Evolutionary conservation across 2,113 vertebrate genomes (phyloP), one percentile per base, ranked within the genome.

Genomic region (Campylomormyrus tamandua): DNA sequence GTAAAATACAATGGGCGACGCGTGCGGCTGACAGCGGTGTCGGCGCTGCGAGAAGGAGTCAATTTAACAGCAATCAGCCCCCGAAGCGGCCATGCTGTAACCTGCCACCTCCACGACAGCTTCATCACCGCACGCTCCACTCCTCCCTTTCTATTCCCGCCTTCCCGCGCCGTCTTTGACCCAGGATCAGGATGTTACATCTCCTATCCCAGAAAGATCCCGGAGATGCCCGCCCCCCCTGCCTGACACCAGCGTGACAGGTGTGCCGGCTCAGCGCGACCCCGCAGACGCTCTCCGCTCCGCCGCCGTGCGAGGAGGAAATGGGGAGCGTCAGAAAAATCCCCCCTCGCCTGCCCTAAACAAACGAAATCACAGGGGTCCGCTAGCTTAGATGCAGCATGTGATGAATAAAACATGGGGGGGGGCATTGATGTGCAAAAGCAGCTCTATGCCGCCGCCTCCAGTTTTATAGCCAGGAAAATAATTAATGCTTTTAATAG

Each of bases 31-130:
- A 89, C 88, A 83, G 89, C 3, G 3, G 80, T 15, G 3, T 92
- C 0, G 17, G 91, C 91, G 66, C 88, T 19, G 91, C 24, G 91
- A 92, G 92, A 92, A 90, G 93, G 92, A 94, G 92, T 93, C 92
- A 92, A 93, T 92, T 93, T 94, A 93, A 95, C 90, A 94, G 93
- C 93, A 94, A 93, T 93, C 70, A 0, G 89, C 93, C 94, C 92
- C 93, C 92, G 92, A 94, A 94, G 93, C 94, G 92, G 93, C 90
- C 93, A 91, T 90, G 90, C 91, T 91, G 92, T 92, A 95, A 95
- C 94, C 94, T 94, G 95, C 95, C 94, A 95, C 95, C 95, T 95
- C 92, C 93, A 92, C 90, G 92, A 93, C 94, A 92, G 92, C 94
- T 95, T 95, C 95, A 96, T 96, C 94, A 94, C 7, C 94, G 92